Percentiles rank a stretch among this genome's conserved stretches.
These are phyloP conservation scores for Boulengeromyrus knoepffleri DNA, from an alignment of 2,113 vertebrate genomes.

Conservation along the genomic window DNA sequence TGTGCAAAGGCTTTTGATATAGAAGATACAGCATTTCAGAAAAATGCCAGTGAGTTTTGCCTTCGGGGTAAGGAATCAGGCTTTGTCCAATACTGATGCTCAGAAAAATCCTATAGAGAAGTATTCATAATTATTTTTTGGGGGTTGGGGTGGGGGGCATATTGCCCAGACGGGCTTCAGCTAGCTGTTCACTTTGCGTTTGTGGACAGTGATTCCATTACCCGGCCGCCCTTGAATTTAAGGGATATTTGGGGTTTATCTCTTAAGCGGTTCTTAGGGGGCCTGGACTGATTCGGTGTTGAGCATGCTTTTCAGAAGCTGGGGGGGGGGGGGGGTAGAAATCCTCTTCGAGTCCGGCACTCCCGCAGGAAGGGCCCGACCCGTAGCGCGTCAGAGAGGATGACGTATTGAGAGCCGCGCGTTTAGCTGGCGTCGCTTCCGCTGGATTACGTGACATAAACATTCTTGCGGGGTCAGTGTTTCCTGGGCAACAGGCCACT, in stretches of 20 bases:
- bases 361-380: neutral
- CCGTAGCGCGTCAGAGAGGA: neutral
- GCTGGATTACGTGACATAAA: neutral
- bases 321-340: neutral
- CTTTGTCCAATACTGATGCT: neutral
- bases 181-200: neutral
- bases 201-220: neutral
- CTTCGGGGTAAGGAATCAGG: neutral
- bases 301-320: neutral
- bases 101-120: neutral
- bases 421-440: neutral
- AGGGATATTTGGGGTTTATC: neutral
- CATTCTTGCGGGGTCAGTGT: neutral
- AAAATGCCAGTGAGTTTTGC: neutral
- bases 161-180: neutral
- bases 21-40: neutral
- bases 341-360: neutral
- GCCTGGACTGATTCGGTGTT: neutral
- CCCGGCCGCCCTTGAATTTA: neutral
- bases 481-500: neutral
- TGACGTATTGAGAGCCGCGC: neutral
- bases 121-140: neutral
- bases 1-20: neutral
- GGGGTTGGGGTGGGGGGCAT: neutral
- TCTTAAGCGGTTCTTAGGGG: neutral